Evolutionary conservation across 2,113 vertebrate genomes (phyloP).

Genomic region (Rhinolophus sinicus): DNA sequence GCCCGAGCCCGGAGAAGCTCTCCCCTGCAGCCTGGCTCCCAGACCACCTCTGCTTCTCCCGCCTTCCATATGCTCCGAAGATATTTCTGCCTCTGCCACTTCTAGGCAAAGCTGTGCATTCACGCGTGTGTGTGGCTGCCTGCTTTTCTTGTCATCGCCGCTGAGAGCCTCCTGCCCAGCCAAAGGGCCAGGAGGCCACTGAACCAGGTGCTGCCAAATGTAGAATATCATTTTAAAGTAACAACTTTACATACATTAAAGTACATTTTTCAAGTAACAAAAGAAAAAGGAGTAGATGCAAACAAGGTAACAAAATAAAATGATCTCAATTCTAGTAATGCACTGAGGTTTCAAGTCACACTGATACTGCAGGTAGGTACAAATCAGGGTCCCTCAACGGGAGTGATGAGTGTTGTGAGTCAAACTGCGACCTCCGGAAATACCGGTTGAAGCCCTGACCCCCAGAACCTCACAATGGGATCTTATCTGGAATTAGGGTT

Average conservation of each 20-base stretch:
- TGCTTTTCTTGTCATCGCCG: neutral
- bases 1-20: neutral
- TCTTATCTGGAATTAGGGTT: neutral
- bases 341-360: neutral
- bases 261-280: neutral
- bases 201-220: neutral
- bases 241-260: neutral
- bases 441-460: neutral
- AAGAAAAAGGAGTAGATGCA: neutral
- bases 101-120: rapidly evolving
- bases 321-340: neutral
- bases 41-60: neutral
- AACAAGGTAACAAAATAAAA: neutral
- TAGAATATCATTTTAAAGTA: neutral
- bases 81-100: neutral
- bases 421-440: neutral
- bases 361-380: neutral
- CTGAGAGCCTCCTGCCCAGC: neutral
- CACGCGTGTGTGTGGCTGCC: neutral
- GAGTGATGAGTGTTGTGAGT: rapidly evolving
- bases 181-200: neutral
- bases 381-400: rapidly evolving
- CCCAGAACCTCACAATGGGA: rapidly evolving
- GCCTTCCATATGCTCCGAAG: slow-evolving; percentile 36
- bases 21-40: slow-evolving; percentile 39